Evolutionary conservation across 2,888 invertebrate species (phyloP).

Genomic region (Coelogynopora nodosa): DNA sequence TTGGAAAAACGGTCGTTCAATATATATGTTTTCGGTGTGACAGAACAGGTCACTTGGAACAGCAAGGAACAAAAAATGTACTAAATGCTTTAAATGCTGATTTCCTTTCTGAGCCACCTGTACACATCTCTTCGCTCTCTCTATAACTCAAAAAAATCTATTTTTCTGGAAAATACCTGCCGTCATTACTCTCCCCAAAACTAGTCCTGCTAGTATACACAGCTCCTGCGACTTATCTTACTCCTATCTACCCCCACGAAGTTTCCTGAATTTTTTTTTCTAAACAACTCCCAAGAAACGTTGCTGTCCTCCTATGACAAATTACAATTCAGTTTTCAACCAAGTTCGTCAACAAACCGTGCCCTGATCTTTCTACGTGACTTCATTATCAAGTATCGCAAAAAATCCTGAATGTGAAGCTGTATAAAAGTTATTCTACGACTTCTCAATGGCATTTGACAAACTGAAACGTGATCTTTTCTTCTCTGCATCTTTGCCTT

Average conservation of each 20-base stretch:
- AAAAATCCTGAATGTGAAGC: too few relatives aligned
- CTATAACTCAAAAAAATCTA: neutral
- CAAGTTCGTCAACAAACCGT: neutral
- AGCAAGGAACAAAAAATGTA: too few relatives aligned
- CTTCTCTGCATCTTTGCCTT: too few relatives aligned
- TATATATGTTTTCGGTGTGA: too few relatives aligned
- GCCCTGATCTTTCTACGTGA: neutral
- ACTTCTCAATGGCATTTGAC: too few relatives aligned
- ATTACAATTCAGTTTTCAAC: neutral
- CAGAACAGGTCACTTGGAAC: too few relatives aligned
- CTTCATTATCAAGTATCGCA: too few relatives aligned
- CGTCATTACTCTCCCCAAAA: constrained; percentile 22
- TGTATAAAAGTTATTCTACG: too few relatives aligned
- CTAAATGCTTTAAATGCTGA: too few relatives aligned
- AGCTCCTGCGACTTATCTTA: neutral
- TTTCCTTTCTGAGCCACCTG: neutral
- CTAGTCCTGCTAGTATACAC: constrained; percentile 19
- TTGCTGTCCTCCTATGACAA: neutral
- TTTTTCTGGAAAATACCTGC: neutral
- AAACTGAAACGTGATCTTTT: too few relatives aligned
- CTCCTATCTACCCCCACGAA: neutral
- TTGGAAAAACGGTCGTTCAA: too few relatives aligned
- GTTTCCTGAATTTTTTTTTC: neutral
- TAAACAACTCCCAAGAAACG: neutral
- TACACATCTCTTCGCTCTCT: constrained; percentile 24